Evolutionary conservation across 2,888 invertebrate species (phyloP).

Genomic region (Nowickia ferox): DNA sequence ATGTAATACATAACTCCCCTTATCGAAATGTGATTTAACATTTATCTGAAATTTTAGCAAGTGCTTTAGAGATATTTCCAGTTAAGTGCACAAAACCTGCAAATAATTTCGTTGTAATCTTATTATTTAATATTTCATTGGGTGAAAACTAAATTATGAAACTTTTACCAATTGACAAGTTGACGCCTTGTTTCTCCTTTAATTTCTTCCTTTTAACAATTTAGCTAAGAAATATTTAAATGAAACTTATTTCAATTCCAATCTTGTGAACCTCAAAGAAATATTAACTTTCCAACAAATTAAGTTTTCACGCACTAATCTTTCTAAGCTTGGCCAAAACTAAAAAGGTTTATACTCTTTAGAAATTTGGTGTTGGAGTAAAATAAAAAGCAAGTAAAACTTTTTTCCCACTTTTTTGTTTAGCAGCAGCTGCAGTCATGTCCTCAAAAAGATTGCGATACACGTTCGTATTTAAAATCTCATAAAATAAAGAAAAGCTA

Average conservation of each 20-base stretch:
- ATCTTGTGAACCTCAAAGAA: constrained; percentile 29
- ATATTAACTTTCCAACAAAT: constrained; percentile 61
- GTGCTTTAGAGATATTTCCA: too few species aligned
- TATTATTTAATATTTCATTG: too few species aligned
- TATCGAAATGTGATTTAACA: too few species aligned
- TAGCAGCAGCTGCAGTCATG: constrained; percentile 1
- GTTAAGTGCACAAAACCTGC: too few species aligned
- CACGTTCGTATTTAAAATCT: too few species aligned
- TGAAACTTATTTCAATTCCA: constrained; percentile 2
- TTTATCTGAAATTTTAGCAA: too few species aligned
- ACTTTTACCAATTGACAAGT: too few species aligned
- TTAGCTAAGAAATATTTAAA: constrained; percentile 27
- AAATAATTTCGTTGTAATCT: too few species aligned
- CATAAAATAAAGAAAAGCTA: too few species aligned
- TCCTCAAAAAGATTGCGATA: background rate
- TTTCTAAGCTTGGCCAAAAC: constrained; percentile 39
- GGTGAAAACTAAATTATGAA: too few species aligned
- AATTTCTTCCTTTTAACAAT: constrained; percentile 9
- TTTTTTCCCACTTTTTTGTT: constrained; percentile 38
- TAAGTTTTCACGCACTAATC: constrained; percentile 34
- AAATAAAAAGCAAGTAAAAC: constrained; percentile 19
- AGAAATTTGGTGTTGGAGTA: background rate
- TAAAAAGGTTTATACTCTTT: constrained; percentile 9
- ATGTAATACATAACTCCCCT: too few species aligned
- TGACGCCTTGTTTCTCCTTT: constrained; percentile 10